Evolutionary conservation across 2,113 vertebrate genomes (phyloP).

Genomic region (Nycticryphes semicollaris): DNA sequence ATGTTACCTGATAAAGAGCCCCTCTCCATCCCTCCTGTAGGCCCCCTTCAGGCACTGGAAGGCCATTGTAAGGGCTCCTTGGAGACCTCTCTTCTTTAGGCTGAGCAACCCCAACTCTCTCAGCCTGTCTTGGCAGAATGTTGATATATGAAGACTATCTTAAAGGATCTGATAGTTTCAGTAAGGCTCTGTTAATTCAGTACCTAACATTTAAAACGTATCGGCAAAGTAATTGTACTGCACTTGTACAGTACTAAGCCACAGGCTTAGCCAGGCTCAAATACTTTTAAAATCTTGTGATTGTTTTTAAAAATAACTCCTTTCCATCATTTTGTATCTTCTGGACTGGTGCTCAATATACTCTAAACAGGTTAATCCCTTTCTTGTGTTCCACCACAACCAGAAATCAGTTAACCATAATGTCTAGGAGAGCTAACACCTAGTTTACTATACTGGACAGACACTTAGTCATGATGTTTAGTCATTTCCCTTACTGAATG

Average conservation of each 20-base stretch:
- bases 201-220: slow-evolving; percentile 28
- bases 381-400: slow-evolving; percentile 44
- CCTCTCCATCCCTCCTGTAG: neutral
- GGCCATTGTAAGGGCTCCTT: neutral
- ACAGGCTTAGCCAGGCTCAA: neutral
- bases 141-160: neutral
- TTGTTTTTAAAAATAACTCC: neutral
- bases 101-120: neutral
- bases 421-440: neutral
- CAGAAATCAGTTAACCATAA: slow-evolving; percentile 30
- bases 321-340: neutral
- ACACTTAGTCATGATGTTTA: slow-evolving; percentile 42
- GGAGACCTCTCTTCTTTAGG: neutral
- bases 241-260: neutral
- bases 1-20: too few relatives aligned
- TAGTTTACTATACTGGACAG: slow-evolving; percentile 46
- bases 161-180: slow-evolving; percentile 5
- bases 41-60: neutral
- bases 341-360: slow-evolving; percentile 3
- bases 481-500: slow-evolving; percentile 42
- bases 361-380: slow-evolving; percentile 35
- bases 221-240: neutral
- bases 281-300: neutral
- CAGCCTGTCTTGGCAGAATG: neutral
- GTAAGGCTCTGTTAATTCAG: slow-evolving; percentile 11